Base-by-base conservation (phyloP, 2,888 invertebrate species). In the Agrotis segetum region DNA sequence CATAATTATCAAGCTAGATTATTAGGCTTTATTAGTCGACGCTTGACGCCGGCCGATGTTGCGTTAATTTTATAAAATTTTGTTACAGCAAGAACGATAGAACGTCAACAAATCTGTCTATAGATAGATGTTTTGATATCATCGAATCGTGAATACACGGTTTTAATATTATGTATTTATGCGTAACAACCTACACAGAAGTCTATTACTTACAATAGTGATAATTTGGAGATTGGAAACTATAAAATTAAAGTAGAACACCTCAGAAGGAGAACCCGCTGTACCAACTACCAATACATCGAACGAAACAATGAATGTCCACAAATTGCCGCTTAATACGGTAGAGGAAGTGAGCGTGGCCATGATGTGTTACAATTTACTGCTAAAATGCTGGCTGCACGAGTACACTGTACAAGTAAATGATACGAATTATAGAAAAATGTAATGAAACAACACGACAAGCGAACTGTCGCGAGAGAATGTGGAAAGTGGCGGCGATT, bases 291-390 rank as follows among this genome's bases (percentile, higher is more conserved):
- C 6, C 47, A 44, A 63, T 44, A 65, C 52, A 34, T 49, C 3
- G 29, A 24, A 46, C 44, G 40, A 24, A 65, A 61, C 64, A 79
- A 77, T 59, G 46, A 56, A 29, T 64, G 52, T 69, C 56, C 60
- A 61, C 66, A 65, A 59, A 69, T 71, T 66, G 40, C 7, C 49
- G 50, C 60, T 50, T 56, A 56, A 67, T 56, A 68, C 79, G 78
- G 70, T 83, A 82, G 74, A 89, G 90, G 92, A 91, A 92, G 90
- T 91, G 88, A 91, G 88, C 86, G 89, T 88, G 89, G 55, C 89
- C 89, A 74, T 91, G 89, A 88, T 85, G 79, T 72, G 53, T 61
- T 56, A 71, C 62, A 62, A 47, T 53, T 55, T 74, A 62, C 62
- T 60, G 61, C 55, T 65, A 64, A 74, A 73, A 72, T 67, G 19